Evolutionary conservation across 2,888 invertebrate species (phyloP).

Genomic region (Myopa tessellatipennis): DNA sequence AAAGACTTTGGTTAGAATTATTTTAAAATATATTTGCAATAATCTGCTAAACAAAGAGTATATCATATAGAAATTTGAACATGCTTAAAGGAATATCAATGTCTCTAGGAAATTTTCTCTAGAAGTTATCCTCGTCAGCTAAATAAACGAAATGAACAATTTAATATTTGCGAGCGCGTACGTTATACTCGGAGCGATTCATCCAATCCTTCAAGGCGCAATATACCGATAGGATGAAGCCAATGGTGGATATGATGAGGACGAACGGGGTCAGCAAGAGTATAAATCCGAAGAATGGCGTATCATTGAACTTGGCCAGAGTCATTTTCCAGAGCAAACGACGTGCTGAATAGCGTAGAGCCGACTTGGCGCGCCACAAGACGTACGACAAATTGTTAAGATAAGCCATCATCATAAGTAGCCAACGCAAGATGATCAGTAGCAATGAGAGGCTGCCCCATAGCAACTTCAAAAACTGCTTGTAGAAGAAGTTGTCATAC

Average conservation of each 20-base stretch:
- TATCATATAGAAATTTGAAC: conserved; percentile 2
- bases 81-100: not conserved
- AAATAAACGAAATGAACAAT: not conserved
- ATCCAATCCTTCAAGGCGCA: conserved; percentile 41
- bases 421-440: conserved; percentile 11
- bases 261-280: conserved; percentile 53
- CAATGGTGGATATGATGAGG: conserved; percentile 52
- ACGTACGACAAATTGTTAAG: conserved; percentile 37
- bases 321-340: conserved; percentile 59
- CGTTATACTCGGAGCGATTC: conserved; percentile 16
- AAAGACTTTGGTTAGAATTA: not conserved
- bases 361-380: conserved; percentile 49
- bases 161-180: conserved; percentile 35
- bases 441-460: conserved; percentile 5
- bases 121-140: not conserved
- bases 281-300: conserved; percentile 51
- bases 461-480: conserved; percentile 34
- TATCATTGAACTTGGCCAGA: conserved; percentile 55
- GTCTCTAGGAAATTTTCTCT: not conserved
- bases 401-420: conserved; percentile 12
- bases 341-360: conserved; percentile 52
- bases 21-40: not conserved
- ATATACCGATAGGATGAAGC: conserved; percentile 51
- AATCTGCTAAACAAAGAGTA: not conserved
- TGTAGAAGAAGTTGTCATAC: conserved; percentile 31